Conservation (phyloP, 1,140 invertebrate species). For the Bicyclus anynana region DNA sequence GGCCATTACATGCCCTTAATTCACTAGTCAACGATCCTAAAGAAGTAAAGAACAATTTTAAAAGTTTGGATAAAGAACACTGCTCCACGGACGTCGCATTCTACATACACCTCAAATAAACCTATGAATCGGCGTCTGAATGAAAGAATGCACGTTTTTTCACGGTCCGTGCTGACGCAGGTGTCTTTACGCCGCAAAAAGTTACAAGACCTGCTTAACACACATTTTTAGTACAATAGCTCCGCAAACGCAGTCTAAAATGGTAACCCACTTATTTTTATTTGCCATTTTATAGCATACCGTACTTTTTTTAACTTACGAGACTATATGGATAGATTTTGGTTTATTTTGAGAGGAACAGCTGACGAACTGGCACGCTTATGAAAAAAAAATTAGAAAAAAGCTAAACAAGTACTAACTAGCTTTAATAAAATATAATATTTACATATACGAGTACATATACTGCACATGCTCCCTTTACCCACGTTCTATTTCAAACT, state of each 20-base stretch:
- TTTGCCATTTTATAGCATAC: background rate
- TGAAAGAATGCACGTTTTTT: conserved; percentile 49
- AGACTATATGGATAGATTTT: background rate
- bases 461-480: too few species aligned
- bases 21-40: too few species aligned
- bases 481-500: too few species aligned
- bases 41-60: too few species aligned
- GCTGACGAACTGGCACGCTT: too few species aligned
- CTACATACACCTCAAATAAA: conserved; percentile 24
- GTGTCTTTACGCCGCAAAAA: conserved; percentile 47
- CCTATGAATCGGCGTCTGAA: conserved; percentile 42
- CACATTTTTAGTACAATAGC: conserved; percentile 33
- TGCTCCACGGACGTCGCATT: conserved; percentile 30
- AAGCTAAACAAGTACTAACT: too few species aligned
- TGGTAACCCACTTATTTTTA: conserved; percentile 9
- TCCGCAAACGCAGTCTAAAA: conserved; percentile 14
- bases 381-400: too few species aligned
- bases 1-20: too few species aligned
- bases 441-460: too few species aligned
- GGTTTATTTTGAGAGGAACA: too few species aligned
- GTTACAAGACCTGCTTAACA: conserved; percentile 42
- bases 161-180: conserved; percentile 54
- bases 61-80: background rate
- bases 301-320: background rate
- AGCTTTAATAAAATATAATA: too few species aligned